Evolutionary conservation across 2,888 invertebrate species (phyloP), one percentile per base, ranked within the genome.

Genomic region (Lepetodrilus schrolli): DNA sequence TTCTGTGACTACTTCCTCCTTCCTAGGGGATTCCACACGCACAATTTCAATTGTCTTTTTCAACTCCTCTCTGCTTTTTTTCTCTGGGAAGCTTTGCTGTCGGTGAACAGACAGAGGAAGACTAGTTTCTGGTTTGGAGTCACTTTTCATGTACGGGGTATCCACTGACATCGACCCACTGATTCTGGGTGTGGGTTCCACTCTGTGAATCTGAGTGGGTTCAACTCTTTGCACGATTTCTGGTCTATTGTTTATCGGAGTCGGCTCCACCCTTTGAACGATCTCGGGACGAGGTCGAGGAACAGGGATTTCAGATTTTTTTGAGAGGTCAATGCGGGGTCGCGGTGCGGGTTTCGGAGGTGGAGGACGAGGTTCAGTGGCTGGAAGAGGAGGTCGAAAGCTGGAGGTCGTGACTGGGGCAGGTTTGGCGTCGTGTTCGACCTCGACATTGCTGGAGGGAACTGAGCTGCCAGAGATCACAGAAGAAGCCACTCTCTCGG

Each of bases 191-290:
- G 58, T 58, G 26, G 58, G 58, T 30, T 58, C 58, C 30, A 58
- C 58, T 66, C 38, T 21, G 30, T 26, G 26, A 17, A 26, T 75
- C 7, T 81, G 79, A 7, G 82, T 82, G 8, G 87, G 87, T 70
- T 87, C 87, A 8, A 87, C 87, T 17, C 86, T 75, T 66, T 83
- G 85, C 47, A 80, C 70, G 20, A 85, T 83, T 37, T 85, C 85
- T 10, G 81, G 81, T 47, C 86, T 65, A n/a, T n/a, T n/a, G 30
- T 26, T 58, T 30, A 26, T 75, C 7, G 81, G 79, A 7, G 82
- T 82, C 10, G 87, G 87, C 68, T 87, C 87, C 10, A 87, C 87
- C n/a, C 86, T 75, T 66, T 83, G 85, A 49, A 80, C 70, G 20
- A 85, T 83, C 37, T 85, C 85, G 10, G 81, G 81, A 43, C 86